A percentile compares a stretch with the other conserved stretches of the same genome.
Evolutionary conservation across 2,888 invertebrate genomes (phyloP).

Genomic region (Uloborus plumipes): DNA sequence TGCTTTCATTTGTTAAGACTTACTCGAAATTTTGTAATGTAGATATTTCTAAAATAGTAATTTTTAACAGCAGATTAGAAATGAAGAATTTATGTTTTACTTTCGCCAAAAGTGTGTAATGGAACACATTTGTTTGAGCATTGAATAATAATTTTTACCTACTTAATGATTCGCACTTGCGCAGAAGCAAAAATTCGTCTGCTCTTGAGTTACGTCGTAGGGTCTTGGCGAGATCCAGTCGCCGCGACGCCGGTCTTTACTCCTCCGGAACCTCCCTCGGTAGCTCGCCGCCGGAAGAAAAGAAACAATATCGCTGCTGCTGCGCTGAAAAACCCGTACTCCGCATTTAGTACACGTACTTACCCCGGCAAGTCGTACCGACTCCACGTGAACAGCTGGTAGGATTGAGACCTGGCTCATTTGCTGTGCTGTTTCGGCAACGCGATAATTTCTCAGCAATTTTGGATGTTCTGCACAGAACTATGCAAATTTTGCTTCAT

Average conservation of each 20-base stretch:
- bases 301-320: constrained; percentile 53
- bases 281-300: constrained; percentile 52
- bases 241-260: constrained; percentile 58
- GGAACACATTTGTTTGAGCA: too few relatives aligned
- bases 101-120: too few relatives aligned
- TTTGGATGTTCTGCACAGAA: constrained; percentile 38
- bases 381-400: constrained; percentile 64
- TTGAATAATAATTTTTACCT: constrained; percentile 35
- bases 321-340: constrained; percentile 60
- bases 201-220: constrained; percentile 61
- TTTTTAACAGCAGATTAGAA: too few relatives aligned
- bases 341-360: constrained; percentile 63
- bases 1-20: too few relatives aligned
- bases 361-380: constrained; percentile 60
- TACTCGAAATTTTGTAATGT: too few relatives aligned
- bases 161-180: constrained; percentile 50
- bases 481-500: constrained; percentile 57
- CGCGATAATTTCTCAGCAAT: constrained; percentile 38
- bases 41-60: too few relatives aligned
- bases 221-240: constrained; percentile 58
- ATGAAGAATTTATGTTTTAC: too few relatives aligned
- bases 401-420: constrained; percentile 49
- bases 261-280: constrained; percentile 61
- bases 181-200: constrained; percentile 58
- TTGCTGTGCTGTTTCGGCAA: constrained; percentile 48